Evolutionary conservation across 2,113 vertebrate species (phyloP).

Genomic region (Tiliqua scincoides): DNA sequence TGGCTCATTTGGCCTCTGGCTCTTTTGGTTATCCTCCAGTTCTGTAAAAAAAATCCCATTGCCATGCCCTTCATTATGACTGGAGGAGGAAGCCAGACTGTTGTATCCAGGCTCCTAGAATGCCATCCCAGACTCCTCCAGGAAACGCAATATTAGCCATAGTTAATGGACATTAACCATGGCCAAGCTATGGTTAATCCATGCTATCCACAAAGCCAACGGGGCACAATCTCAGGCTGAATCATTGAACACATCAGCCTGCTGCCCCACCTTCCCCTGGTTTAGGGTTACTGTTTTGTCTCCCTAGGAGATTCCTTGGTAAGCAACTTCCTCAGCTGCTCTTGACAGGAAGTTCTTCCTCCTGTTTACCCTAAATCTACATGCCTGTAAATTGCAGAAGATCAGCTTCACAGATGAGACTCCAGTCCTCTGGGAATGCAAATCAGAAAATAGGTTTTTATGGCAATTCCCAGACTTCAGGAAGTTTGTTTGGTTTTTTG

Average conservation of each 20-base stretch:
- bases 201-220: no score
- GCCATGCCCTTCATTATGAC: neutral
- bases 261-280: no score
- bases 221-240: neutral
- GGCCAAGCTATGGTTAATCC: neutral
- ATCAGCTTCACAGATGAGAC: neutral
- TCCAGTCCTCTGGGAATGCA: constrained; percentile 7
- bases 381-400: neutral
- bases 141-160: no score
- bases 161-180: neutral
- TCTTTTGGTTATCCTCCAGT: neutral
- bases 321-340: neutral
- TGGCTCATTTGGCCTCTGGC: no score
- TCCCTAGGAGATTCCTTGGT: neutral
- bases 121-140: no score
- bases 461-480: neutral
- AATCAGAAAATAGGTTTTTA: fast-evolving
- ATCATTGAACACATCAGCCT: no score
- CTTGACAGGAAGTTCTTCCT: neutral
- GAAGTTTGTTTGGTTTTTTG: constrained; percentile 26
- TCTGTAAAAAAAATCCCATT: neutral
- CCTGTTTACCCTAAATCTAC: neutral
- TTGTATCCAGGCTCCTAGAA: neutral
- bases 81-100: neutral
- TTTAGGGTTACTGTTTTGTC: neutral